Percentiles rank a stretch among this genome's conserved stretches.
Conservation (phyloP, 1,140 invertebrate genomes). For the Cotesia chilonis region DNA sequence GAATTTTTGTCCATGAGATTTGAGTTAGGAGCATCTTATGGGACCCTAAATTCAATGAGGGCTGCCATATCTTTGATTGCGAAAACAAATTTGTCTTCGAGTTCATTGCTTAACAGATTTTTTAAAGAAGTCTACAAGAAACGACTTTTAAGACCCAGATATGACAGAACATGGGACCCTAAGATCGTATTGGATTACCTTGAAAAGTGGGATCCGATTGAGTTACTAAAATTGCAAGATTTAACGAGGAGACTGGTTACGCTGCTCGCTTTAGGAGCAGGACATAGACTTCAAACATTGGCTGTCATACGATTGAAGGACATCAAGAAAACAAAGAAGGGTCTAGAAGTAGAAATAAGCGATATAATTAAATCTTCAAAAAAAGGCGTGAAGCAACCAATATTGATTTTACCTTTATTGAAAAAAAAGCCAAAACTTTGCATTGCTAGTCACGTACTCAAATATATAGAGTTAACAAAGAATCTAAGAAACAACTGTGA, state of each 20-base stretch:
- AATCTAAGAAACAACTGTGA: constrained; percentile 1
- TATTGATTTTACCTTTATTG: neutral
- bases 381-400: neutral
- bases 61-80: neutral
- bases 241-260: neutral
- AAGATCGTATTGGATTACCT: neutral
- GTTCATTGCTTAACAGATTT: neutral
- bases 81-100: neutral
- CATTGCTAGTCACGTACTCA: neutral
- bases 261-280: neutral
- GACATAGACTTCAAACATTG: neutral
- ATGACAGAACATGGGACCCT: neutral
- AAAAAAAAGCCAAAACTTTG: neutral
- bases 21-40: neutral
- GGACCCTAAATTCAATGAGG: neutral
- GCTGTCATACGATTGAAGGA: neutral
- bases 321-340: neutral
- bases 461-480: neutral
- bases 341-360: neutral
- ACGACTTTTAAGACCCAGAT: neutral
- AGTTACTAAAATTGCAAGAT: neutral
- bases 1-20: constrained; percentile 15
- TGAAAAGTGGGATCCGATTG: neutral
- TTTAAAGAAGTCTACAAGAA: neutral
- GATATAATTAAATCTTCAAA: neutral